Base-by-base conservation (phyloP, 2,888 invertebrate genomes). In the Neuroscelio doddi region DNA sequence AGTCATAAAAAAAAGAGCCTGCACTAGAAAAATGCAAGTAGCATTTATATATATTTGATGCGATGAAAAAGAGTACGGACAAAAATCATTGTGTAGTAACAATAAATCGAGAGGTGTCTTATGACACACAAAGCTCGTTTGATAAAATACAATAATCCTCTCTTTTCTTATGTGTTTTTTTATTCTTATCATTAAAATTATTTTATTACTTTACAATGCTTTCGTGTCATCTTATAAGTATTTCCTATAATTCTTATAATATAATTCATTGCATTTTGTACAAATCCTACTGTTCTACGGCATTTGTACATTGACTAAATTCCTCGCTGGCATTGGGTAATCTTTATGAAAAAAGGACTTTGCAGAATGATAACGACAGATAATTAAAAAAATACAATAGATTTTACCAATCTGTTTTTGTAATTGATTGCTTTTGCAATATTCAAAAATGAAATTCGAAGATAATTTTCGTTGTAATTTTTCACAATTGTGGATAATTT, bases 191-290 rank as follows among this genome's bases (percentile, higher is more conserved):
- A 49, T 77, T 68, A 71, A 64, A 58, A 58, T 62, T 65, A 53
- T 46, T 56, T 64, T 61, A 63, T 64, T 49, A 55, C 42, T 64
- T 50, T 66, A 68, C 55, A 64, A 58, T 69, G 59, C 59, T 44
- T 66, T 62, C 49, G 34, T 46, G 21, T 58, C 49, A 21, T 47
- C 52, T 66, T 66, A 58, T 42, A 29, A 29, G 45, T 32, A 46
- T 55, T 24, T 50, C n/a, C 50, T 62, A 52, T 51, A 68, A 50
- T 65, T 68, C 69, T 74, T 77, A 77, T 71, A 76, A 69, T 69
- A 50, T 71, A n/a, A n/a, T n/a, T n/a, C n/a, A 75, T 76, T 75
- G 77, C 75, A 76, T 76, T 77, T 77, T 81, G 81, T 82, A 82
- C 82, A 82, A 77, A 80, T 71, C 70, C 77, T 80, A 81, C 69